Evolutionary conservation across 2,888 invertebrate species (phyloP), one percentile per base, ranked within the genome.

Genomic region (Amblyjoppa proteus): DNA sequence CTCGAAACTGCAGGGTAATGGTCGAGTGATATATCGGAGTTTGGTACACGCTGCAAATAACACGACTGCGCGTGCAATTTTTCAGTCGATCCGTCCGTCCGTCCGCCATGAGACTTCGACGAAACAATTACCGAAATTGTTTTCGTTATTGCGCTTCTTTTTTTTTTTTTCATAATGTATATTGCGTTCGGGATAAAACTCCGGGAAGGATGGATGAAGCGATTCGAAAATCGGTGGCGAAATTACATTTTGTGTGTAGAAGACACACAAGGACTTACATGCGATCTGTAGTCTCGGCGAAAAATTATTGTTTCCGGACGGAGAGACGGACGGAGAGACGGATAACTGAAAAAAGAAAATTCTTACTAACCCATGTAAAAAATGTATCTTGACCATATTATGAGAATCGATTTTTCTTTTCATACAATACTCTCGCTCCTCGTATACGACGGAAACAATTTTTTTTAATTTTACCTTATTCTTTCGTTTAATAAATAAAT

Each of bases 1-100:
- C 51, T 45, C 45, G 66, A 41, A 31, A 73, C 53, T 66, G 41
- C 41, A 45, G 71, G 31, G 34, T 31, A 71, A 71, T 38, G 71
- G 53, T 56, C 71, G 31, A 11, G 53, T 34, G 71, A 71, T 71
- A 13, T 51, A 71, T 71, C 51, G 61, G 16, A 28, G 31, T 61
- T 28, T 28, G 28, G 28, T 28, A 13, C 66, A n/a, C 3, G 34
- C 2, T 16, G 20, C 16, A 38, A 66, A 66, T 41, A 68, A 68
- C 41, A 41, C 45, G 45, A 68, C 9, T 41, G 6, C 13, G 7
- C 9, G 25, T 3, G 38, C 16, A 68, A 20, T 25, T 41, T 68
- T 20, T 41, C 20, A 56, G 41, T 20, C 34, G 31, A 64, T 64
- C 64, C 4, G 34, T 6, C 6, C 4, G 34, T 6, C 6, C 9